phyloP scores from a whole-genome alignment of 2,888 invertebrate species.

The Callinectes sapidus region DNA sequence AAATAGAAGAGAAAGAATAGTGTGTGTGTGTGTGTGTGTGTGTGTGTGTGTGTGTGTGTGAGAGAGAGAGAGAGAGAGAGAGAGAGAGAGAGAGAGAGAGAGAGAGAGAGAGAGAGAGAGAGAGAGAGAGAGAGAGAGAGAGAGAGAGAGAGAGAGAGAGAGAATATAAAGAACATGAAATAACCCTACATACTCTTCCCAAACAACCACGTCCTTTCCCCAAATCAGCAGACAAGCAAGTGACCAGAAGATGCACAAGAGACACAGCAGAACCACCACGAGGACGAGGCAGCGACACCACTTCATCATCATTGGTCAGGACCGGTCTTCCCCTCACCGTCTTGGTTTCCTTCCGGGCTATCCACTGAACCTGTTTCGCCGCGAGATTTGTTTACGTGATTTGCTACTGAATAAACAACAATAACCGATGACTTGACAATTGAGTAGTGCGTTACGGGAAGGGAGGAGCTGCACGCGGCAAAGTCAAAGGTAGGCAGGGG shows the following conservation, averaged over 20 bases:
- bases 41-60: too few relatives aligned
- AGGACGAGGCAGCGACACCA: neutral
- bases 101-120: slow-evolving; percentile 1
- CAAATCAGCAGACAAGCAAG: neutral
- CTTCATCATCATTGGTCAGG: neutral
- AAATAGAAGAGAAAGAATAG: neutral
- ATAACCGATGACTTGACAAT: slow-evolving; percentile 47
- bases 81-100: slow-evolving; percentile 1
- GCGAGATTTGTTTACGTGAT: neutral
- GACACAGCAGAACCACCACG: neutral
- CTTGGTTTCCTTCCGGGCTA: neutral
- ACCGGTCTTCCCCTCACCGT: neutral
- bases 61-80: neutral
- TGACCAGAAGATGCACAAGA: neutral
- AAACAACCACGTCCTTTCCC: too few relatives aligned
- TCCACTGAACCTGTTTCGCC: neutral
- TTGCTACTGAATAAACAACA: slow-evolving; percentile 20
- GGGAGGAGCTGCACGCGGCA: neutral
- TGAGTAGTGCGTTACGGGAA: neutral
- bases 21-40: too few relatives aligned
- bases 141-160: slow-evolving; percentile 39
- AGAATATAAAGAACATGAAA: neutral
- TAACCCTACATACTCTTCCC: neutral
- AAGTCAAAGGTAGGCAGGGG: neutral
- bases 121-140: slow-evolving; percentile 39